These are phyloP conservation scores for Drosophila subquinaria DNA, from an alignment of 2,888 invertebrate species.

Conservation along the genomic window DNA sequence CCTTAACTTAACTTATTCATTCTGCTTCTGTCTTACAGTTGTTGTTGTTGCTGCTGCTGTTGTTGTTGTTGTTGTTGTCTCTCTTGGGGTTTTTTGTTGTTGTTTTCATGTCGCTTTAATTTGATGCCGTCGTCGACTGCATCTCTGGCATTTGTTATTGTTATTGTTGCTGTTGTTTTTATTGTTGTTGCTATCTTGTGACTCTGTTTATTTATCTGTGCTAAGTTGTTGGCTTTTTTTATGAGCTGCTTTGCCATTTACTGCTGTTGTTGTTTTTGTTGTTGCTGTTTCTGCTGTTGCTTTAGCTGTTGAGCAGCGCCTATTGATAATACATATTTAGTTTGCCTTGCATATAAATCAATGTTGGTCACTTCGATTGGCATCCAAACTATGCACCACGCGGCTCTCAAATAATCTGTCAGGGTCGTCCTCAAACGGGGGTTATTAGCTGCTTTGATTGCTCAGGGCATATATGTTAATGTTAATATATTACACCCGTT, in stretches of 20 bases:
- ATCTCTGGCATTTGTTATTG: constrained; percentile 66
- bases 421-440: constrained; percentile 52
- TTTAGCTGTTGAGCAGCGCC: constrained; percentile 59
- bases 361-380: constrained; percentile 75
- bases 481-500: not conserved
- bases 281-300: constrained; percentile 18
- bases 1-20: constrained; percentile 56
- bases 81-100: constrained; percentile 35
- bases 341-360: constrained; percentile 82
- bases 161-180: constrained; percentile 44
- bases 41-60: constrained; percentile 44
- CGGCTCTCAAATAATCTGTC: constrained; percentile 26
- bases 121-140: constrained; percentile 56
- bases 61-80: constrained; percentile 38
- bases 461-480: not conserved
- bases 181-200: constrained; percentile 49
- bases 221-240: constrained; percentile 54
- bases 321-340: constrained; percentile 73
- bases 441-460: constrained; percentile 22
- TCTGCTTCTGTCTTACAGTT: constrained; percentile 62
- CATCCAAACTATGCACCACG: constrained; percentile 69
- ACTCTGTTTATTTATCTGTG: constrained; percentile 62
- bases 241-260: constrained; percentile 53
- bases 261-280: constrained; percentile 10
- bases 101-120: constrained; percentile 39